These are phyloP conservation scores for Salvator merianae DNA, from an alignment of 2,113 vertebrate genomes.

Conservation along the genomic window DNA sequence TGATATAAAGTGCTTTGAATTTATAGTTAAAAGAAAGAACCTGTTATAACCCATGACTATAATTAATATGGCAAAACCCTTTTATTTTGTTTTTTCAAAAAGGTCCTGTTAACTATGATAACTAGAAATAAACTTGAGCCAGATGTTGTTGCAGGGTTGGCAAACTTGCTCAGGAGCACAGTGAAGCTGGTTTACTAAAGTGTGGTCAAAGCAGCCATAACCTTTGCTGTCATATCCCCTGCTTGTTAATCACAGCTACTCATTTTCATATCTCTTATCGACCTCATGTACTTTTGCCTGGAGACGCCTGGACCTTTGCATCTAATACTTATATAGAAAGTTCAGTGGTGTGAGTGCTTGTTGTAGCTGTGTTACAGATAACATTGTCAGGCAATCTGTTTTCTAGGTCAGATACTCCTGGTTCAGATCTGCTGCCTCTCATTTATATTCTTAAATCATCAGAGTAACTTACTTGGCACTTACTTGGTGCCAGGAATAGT, in stretches of 20 bases:
- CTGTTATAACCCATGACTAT: not conserved
- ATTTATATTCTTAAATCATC: not conserved
- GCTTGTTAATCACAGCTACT: not conserved
- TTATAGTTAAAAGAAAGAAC: not conserved
- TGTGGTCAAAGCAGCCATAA: not conserved
- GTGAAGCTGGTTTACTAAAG: not conserved
- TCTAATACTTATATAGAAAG: not conserved
- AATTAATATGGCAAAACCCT: not conserved
- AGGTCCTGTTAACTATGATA: not conserved
- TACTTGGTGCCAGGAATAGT: not conserved
- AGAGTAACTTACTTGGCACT: not conserved
- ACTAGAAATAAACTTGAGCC: not conserved
- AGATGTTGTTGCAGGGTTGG: too few species aligned
- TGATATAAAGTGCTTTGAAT: not conserved
- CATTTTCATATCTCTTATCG: not conserved
- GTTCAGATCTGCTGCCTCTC: not conserved
- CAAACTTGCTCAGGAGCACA: not conserved
- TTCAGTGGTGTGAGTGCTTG: not conserved
- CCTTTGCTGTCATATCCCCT: not conserved
- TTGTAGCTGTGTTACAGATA: not conserved
- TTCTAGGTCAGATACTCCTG: slow-evolving; percentile 16
- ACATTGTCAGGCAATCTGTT: not conserved
- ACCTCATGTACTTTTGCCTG: not conserved
- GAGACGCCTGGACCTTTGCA: not conserved
- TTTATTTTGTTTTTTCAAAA: not conserved